Base-by-base conservation (phyloP, 2,113 vertebrate genomes). In the Sorex fumeus region DNA sequence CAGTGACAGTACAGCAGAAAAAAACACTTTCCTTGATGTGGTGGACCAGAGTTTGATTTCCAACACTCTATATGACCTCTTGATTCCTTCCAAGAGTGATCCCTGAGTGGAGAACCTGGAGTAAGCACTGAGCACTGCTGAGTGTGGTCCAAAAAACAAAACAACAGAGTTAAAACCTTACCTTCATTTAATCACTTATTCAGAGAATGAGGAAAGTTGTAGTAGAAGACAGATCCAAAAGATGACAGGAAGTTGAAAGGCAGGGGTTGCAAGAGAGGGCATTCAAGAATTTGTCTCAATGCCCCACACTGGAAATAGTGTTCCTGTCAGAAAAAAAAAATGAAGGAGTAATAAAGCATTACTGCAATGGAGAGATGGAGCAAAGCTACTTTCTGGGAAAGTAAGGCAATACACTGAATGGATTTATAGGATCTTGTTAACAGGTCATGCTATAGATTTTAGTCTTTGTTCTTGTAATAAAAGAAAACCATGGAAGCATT, bases 251-350 rank as follows among this genome's bases (percentile, higher is more conserved):
- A 1, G 13, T 60, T 18, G 11, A 91, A 6, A 13, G 13, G 28
- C 21, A 34, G 40, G 2, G 2, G 19, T 21, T 66, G 12, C 10
- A 64, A 11, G 6, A 32, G 6, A 18, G 10, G 53, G 36, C 8
- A 13, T 19, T 7, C 9, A 6, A 27, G 50, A 76, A 4, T 6
- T 45, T 23, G 4, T 4, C 12, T 74, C 9, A 53, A 70, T 10
- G 0, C 1, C 12, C 40, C 30, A 8, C 2, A 18, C 9, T 11
- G 6, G 30, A 18, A 19, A 7, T 32, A 4, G 28, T 0, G 0
- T 8, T 47, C 15, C 3, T 72, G 74, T 71, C 5, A 30, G 43
- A 50, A 2, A 34, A 18, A 50, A 50, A 2, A 34, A 18, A 12
- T 45, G 32, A 36, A 62, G 18, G 23, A 32, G 19, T 19, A 87